These are phyloP conservation scores for Mesocentrotus franciscanus DNA, from an alignment of 53 echinoderm and acorn worm genomes.

Conservation along the genomic window DNA sequence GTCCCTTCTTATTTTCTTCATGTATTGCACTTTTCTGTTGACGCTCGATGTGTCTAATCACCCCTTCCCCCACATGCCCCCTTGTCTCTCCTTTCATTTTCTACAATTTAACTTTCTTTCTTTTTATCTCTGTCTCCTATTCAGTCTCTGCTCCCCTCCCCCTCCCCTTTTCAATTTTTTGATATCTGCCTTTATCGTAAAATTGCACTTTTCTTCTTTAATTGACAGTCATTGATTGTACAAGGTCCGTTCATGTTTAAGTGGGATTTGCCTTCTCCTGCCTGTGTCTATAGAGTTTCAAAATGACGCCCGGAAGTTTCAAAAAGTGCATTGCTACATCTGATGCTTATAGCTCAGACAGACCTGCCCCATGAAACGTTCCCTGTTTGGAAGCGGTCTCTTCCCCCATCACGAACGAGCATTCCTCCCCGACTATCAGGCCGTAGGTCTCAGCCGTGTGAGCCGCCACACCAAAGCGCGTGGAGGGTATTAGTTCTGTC, in stretches of 20 bases:
- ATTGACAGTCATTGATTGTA: slow-evolving; percentile 41
- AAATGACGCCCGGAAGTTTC: slow-evolving; percentile 32
- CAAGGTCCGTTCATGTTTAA: slow-evolving; percentile 13
- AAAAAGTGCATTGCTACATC: slow-evolving; percentile 28
- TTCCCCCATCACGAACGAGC: background rate
- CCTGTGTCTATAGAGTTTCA: background rate
- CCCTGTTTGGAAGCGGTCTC: background rate
- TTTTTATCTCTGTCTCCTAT: slow-evolving; percentile 1
- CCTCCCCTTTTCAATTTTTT: background rate
- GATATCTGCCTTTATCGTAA: too few relatives aligned
- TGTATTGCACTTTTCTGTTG: background rate
- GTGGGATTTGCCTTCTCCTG: background rate
- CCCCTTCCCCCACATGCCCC: background rate
- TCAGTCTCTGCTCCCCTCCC: background rate
- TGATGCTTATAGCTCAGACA: background rate
- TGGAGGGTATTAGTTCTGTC: slow-evolving; percentile 12
- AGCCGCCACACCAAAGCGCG: background rate
- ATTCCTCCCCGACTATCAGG: background rate
- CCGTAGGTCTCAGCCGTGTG: background rate
- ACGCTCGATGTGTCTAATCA: background rate
- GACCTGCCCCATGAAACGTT: background rate
- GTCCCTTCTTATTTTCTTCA: background rate
- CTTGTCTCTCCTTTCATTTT: background rate
- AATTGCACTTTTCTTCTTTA: slow-evolving; percentile 16
- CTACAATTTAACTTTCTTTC: background rate